These are phyloP conservation scores for Hyposoter didymator DNA, from an alignment of 2,888 invertebrate species.

Conservation along the genomic window DNA sequence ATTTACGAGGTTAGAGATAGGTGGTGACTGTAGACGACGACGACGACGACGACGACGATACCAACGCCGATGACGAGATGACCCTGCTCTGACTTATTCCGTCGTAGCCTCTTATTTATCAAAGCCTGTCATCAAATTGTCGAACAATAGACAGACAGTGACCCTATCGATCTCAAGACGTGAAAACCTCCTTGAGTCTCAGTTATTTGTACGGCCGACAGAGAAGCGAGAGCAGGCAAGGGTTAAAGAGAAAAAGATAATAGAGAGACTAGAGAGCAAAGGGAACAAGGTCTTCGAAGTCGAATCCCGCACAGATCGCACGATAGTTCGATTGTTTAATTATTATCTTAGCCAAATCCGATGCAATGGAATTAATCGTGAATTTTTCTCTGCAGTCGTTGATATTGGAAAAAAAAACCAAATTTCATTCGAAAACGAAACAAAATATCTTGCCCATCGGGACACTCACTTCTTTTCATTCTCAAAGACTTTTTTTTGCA, in stretches of 20 bases:
- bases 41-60: constrained; percentile 5
- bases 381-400: not conserved
- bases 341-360: not conserved
- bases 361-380: not conserved
- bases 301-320: not conserved
- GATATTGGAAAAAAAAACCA: not conserved
- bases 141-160: constrained; percentile 66
- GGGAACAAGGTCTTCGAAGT: constrained; percentile 29
- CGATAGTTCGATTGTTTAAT: not conserved
- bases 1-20: constrained; percentile 62
- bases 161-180: constrained; percentile 63
- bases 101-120: constrained; percentile 65
- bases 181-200: constrained; percentile 58
- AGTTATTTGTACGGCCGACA: constrained; percentile 50
- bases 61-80: constrained; percentile 37
- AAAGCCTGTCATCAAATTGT: constrained; percentile 66
- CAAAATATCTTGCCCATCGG: too few species aligned
- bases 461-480: too few species aligned
- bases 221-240: constrained; percentile 17
- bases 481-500: too few species aligned
- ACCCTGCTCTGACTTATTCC: constrained; percentile 61
- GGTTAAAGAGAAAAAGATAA: constrained; percentile 21
- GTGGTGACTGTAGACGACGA: constrained; percentile 54
- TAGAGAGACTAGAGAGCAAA: not conserved
- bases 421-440: too few species aligned